Evolutionary conservation across 2,113 vertebrate genomes (phyloP), one percentile per base, ranked within the genome.

Genomic region (Corvus moneduloides): DNA sequence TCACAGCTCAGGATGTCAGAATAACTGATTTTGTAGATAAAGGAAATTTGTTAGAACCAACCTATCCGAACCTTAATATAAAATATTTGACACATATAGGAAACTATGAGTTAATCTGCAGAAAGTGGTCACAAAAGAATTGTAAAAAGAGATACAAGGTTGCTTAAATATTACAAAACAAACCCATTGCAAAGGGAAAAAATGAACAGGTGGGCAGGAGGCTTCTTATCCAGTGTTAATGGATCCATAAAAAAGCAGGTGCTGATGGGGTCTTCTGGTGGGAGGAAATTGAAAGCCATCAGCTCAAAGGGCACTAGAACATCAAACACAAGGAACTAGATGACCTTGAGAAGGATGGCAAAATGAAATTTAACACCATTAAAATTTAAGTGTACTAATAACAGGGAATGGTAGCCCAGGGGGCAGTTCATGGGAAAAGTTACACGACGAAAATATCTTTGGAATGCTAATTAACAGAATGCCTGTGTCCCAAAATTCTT

Each of bases 371-470:
- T 77, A 66, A 48, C 21, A 43, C 55, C 43, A 71, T 86, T 96
- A 93, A 92, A 95, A 71, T 90, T 43, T 84, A 92, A 93, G 90
- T 74, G 68, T 71, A 77, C 72, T 92, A 92, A 86, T 89, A 96
- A 59, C 59, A 90, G 64, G 43, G 39, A 84, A 94, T 59, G 55
- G 83, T 16, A 90, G 79, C 79, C 76, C n/a, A n/a, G 92, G 37
- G 95, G 79, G 43, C 64, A 95, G 56, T 90, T 81, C 43, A 62
- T 6, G 62, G 79, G 67, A 51, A 27, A 88, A 92, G 63, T 22
- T 85, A 61, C 24, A 69, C 28, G 88, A 80, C 32, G 27, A 63
- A 95, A 84, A 39, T 77, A 63, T 39, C 79, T 71, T 84, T 48
- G 71, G 63, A 90, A 90, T 86, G 13, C 30, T 86, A 88, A 97